Evolutionary conservation across 2,113 vertebrate genomes (phyloP).

Genomic region (Oryctolagus cuniculus): DNA sequence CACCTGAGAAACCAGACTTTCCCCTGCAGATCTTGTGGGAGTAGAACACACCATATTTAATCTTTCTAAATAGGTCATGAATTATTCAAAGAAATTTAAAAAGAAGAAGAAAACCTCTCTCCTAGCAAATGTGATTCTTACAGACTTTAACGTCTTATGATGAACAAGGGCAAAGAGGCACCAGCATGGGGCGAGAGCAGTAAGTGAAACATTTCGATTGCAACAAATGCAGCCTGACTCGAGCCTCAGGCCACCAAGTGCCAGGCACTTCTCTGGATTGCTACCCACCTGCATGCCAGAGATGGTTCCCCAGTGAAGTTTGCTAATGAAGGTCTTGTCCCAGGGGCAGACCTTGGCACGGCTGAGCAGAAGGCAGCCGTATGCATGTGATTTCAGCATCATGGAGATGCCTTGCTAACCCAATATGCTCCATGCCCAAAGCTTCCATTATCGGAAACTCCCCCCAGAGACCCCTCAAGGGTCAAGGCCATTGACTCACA

Average conservation of each 20-base stretch:
- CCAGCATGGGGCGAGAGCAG: slow-evolving; percentile 37
- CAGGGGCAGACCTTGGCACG: neutral
- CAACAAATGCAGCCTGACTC: slow-evolving; percentile 26
- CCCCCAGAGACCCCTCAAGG: neutral
- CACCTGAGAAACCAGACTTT: slow-evolving; percentile 69
- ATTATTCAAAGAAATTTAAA: slow-evolving; percentile 83
- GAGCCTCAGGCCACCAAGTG: neutral
- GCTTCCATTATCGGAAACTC: neutral
- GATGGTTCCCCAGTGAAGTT: neutral
- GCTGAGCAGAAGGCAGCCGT: neutral
- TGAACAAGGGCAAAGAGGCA: slow-evolving; percentile 71
- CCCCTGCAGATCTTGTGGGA: slow-evolving; percentile 81
- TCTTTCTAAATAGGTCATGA: slow-evolving; percentile 84
- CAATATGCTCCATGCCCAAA: neutral
- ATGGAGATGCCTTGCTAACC: neutral
- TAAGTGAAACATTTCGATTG: slow-evolving; percentile 30
- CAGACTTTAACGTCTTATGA: slow-evolving; percentile 70
- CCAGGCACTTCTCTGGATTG: slow-evolving; percentile 27
- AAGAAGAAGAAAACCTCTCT: slow-evolving; percentile 72
- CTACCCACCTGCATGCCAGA: neutral
- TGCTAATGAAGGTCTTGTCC: neutral
- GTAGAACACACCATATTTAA: slow-evolving; percentile 84
- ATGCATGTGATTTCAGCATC: neutral
- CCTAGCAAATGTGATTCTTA: slow-evolving; percentile 70
- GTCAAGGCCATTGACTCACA: neutral